phyloP scores from a whole-genome alignment of 2,113 vertebrate species.

The Amphiprion percula region DNA sequence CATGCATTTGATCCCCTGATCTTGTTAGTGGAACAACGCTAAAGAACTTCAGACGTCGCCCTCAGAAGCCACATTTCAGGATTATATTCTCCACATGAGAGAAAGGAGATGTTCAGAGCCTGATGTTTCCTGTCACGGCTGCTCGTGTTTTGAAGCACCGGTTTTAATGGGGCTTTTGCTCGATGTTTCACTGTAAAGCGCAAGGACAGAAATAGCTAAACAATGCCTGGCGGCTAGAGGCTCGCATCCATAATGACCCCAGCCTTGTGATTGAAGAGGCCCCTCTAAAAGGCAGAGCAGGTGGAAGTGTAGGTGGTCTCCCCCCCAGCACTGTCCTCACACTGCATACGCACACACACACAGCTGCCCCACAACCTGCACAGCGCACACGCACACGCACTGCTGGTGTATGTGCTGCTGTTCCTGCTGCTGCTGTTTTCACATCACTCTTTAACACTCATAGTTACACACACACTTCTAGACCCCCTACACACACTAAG shows the following conservation, averaged over 20 bases:
- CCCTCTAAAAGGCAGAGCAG: slow-evolving; percentile 78
- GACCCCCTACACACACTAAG: slow-evolving; percentile 4
- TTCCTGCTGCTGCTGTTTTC: slow-evolving; percentile 36
- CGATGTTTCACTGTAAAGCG: slow-evolving; percentile 62
- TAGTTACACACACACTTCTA: slow-evolving; percentile 7
- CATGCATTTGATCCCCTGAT: no score
- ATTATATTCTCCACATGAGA: slow-evolving; percentile 21
- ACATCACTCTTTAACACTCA: slow-evolving; percentile 30
- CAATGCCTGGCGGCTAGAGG: slow-evolving; percentile 73
- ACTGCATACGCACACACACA: slow-evolving; percentile 63
- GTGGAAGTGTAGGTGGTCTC: slow-evolving; percentile 84
- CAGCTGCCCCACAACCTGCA: slow-evolving; percentile 37
- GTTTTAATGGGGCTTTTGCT: slow-evolving; percentile 69
- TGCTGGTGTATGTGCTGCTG: slow-evolving; percentile 37
- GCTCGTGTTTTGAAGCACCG: slow-evolving; percentile 53
- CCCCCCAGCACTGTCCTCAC: slow-evolving; percentile 70
- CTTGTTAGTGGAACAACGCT: no score
- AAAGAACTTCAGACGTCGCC: neutral
- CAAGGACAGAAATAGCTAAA: slow-evolving; percentile 82
- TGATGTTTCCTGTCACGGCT: slow-evolving; percentile 55
- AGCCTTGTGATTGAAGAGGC: slow-evolving; percentile 78
- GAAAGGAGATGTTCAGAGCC: slow-evolving; percentile 9
- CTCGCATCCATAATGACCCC: slow-evolving; percentile 80
- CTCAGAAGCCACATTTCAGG: neutral
- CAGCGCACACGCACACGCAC: slow-evolving; percentile 17